phyloP scores from a whole-genome alignment of 2,113 vertebrate species.

The Speoplatyrhinus poulsoni region DNA sequence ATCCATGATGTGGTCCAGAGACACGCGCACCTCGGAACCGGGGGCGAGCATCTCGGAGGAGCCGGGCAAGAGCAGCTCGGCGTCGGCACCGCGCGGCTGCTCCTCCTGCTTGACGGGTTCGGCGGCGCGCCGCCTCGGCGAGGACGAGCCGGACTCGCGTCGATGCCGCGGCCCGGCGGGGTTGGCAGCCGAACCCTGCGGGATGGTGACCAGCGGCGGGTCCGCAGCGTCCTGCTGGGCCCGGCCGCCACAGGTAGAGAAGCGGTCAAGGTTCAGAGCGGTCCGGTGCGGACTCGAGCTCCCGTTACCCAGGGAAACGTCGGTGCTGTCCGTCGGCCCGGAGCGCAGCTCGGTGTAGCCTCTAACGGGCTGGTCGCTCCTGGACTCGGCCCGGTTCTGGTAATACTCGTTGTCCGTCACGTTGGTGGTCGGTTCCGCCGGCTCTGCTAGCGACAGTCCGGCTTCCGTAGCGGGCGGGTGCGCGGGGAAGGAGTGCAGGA shows the following conservation, averaged over 20 bases:
- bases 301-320: background rate
- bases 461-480: constrained; percentile 57
- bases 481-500: constrained; percentile 68
- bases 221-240: background rate
- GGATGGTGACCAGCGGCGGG: constrained; percentile 1
- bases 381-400: constrained; percentile 26
- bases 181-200: background rate
- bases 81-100: constrained; percentile 6
- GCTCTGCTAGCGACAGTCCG: constrained; percentile 63
- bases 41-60: constrained; percentile 75
- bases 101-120: constrained; percentile 12
- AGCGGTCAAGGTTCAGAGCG: too few relatives aligned
- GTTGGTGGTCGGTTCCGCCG: constrained; percentile 65
- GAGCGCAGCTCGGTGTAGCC: constrained; percentile 27
- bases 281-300: constrained; percentile 31
- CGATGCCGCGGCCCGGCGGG: background rate
- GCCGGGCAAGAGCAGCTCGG: constrained; percentile 7
- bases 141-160: constrained; percentile 13
- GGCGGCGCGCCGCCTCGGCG: constrained; percentile 24
- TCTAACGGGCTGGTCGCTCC: constrained; percentile 14
- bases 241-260: background rate
- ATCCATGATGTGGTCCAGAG: constrained; percentile 96
- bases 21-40: constrained; percentile 92
- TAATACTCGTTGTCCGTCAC: constrained; percentile 43
- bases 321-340: background rate